Percentiles rank a stretch among this genome's conserved stretches.
Conservation (phyloP, 2,797 vertebrate species). For the Spinibarbus caldwelli region DNA sequence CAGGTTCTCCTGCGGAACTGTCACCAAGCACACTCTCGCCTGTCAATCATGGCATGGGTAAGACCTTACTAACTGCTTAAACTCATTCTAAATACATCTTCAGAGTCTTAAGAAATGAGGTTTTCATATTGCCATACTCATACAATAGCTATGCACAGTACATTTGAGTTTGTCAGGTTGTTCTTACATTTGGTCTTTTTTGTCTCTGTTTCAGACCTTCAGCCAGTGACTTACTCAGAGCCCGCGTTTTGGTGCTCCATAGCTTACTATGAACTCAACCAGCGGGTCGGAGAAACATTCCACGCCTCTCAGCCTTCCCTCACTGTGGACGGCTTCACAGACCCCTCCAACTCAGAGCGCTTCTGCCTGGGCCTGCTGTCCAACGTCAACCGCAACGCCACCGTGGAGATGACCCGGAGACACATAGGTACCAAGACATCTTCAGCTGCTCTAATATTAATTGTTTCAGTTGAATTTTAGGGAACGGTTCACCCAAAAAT, state of each 20-base stretch:
- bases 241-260: conserved; percentile 99
- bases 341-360: conserved; percentile 96
- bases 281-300: conserved; percentile 97
- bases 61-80: conserved; percentile 34
- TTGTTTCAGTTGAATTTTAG: neutral
- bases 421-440: conserved; percentile 87
- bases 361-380: conserved; percentile 97
- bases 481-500: too few relatives aligned
- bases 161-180: neutral
- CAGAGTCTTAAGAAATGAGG: neutral
- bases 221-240: conserved; percentile 97
- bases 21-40: conserved; percentile 94
- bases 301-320: conserved; percentile 96
- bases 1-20: conserved; percentile 96
- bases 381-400: conserved; percentile 96
- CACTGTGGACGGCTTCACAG: conserved; percentile 96
- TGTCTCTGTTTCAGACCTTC: conserved; percentile 81
- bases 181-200: neutral
- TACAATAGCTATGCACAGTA: neutral
- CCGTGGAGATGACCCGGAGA: conserved; percentile 97
- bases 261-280: conserved; percentile 98
- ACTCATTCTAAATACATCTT: neutral
- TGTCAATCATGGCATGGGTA: conserved; percentile 94
- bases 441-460: neutral
- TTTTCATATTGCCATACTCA: neutral